Base-by-base conservation (phyloP, 2,113 vertebrate genomes). In the Conger conger region DNA sequence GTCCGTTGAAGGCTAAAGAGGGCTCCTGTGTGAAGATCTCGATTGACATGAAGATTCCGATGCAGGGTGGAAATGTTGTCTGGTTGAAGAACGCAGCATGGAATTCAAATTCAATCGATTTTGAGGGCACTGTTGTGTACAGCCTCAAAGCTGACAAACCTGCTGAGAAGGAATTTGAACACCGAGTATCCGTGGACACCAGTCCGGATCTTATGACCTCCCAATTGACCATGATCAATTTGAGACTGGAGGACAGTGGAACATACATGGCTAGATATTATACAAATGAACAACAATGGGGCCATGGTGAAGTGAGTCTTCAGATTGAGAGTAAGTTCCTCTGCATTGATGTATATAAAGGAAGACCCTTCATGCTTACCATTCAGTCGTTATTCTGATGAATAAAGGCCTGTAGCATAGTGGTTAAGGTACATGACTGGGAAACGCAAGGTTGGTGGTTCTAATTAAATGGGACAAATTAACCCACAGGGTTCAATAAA, bases 11-110 rank as follows among this genome's bases (percentile, higher is more conserved):
- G 1, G 86, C 50, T 9, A 27, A 0, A 3, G 93, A 91, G 60
- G 92, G 93, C 1, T 93, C 92, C 38, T 94, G 93, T 79, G 9
- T 89, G 79, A 89, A 90, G 88, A 92, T 95, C 7, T 33, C 37
- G 11, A 92, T 36, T 4, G 30, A 81, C 6, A 20, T 23, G 0
- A 0, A 0, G 16, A 0, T 23, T 23, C 4, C 0, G 0, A 0
- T 0, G 2, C 0, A 4, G 1, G 0, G 0, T 0, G 0, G 0
- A 57, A 0, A 0, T 0, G 0, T 90, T 83, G 86, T 93, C 80
- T 95, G 94, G 94, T 82, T 94, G 38, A 93, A 94, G 76, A 30
- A 94, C 83, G 0, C 80, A 54, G 0, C 0, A 0, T 93, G 54
- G 57, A 0, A 1, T 16, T 0, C 0, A 0, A 0, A 0, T 0